Conservation (phyloP, 2,888 invertebrate species). For the Athripsodes cinereus region DNA sequence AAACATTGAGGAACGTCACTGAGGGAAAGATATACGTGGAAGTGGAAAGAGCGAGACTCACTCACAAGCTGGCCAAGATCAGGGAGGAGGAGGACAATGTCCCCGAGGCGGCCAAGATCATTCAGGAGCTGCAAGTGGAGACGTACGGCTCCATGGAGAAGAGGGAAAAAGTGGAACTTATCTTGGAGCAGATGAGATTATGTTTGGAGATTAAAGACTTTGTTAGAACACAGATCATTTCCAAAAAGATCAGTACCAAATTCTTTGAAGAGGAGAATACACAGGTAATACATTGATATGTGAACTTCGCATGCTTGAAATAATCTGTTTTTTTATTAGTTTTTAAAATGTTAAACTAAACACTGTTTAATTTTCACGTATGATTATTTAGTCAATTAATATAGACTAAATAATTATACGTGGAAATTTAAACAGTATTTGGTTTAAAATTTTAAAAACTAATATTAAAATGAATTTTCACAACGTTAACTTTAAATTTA, state of each 20-base stretch:
- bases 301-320: too few species aligned
- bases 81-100: slow-evolving; percentile 80
- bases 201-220: slow-evolving; percentile 95
- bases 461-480: too few species aligned
- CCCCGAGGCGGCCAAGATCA: slow-evolving; percentile 84
- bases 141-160: slow-evolving; percentile 99
- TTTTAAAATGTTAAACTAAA: too few species aligned
- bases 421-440: too few species aligned
- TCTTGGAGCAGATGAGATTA: slow-evolving; percentile 97
- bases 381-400: too few species aligned
- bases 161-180: slow-evolving; percentile 92
- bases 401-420: too few species aligned
- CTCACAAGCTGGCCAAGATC: slow-evolving; percentile 81
- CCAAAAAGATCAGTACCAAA: slow-evolving; percentile 95
- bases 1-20: slow-evolving; percentile 89
- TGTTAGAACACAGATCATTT: slow-evolving; percentile 96
- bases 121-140: slow-evolving; percentile 94
- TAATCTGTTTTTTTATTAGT: too few species aligned
- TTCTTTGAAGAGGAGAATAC: slow-evolving; percentile 87
- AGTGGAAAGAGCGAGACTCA: slow-evolving; percentile 93
- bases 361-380: too few species aligned
- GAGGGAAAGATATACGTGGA: slow-evolving; percentile 99
- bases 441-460: too few species aligned
- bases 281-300: slow-evolving; percentile 47
- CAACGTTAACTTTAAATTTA: too few species aligned